A percentile compares a stretch with the other conserved stretches of the same genome.
Conservation (phyloP, 2,888 invertebrate species). For the Anthophora plumipes region DNA sequence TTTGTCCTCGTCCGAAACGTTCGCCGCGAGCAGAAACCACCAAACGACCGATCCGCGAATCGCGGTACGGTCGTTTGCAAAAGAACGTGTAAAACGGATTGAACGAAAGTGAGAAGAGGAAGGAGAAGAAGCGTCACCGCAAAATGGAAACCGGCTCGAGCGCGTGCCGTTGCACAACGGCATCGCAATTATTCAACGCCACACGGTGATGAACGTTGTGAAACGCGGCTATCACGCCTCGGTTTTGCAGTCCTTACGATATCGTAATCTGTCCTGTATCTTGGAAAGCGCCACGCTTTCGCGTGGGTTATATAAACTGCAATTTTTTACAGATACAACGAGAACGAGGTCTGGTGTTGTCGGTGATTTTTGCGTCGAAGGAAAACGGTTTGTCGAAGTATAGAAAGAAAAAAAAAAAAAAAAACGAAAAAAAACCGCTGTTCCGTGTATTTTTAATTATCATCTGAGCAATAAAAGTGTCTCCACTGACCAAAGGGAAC, state of each 20-base stretch:
- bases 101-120: slow-evolving; percentile 1
- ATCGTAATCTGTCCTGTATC: not conserved
- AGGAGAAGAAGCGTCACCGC: slow-evolving; percentile 1
- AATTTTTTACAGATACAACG: no score
- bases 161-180: slow-evolving; percentile 9
- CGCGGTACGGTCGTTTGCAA: not conserved
- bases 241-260: not conserved
- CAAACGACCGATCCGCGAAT: no score
- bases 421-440: no score
- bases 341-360: no score
- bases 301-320: not conserved
- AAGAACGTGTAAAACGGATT: not conserved
- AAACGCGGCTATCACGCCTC: not conserved
- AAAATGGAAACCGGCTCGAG: not conserved
- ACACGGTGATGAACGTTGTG: not conserved
- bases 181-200: slow-evolving; percentile 35
- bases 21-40: slow-evolving; percentile 21
- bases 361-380: not conserved
- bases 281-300: not conserved
- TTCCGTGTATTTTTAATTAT: no score
- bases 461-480: no score
- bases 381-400: not conserved
- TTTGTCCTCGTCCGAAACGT: slow-evolving; percentile 22
- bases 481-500: no score
- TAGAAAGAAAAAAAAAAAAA: no score